These are phyloP conservation scores for Dichetophora obliterata DNA, from an alignment of 2,888 invertebrate genomes.

Conservation along the genomic window DNA sequence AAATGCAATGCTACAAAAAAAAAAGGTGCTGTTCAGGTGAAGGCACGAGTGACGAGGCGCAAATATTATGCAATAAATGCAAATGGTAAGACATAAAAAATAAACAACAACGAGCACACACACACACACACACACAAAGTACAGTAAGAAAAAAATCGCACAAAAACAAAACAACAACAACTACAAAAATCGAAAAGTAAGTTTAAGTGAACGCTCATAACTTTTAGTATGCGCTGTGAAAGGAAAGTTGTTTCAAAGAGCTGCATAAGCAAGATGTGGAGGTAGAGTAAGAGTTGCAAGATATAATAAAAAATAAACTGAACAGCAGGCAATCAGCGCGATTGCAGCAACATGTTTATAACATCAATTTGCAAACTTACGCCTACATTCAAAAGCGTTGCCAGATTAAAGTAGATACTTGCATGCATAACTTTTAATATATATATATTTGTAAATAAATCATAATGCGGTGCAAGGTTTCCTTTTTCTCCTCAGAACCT, in stretches of 20 bases:
- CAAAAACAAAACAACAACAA: too few relatives aligned
- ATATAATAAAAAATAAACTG: neutral
- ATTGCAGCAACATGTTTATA: too few relatives aligned
- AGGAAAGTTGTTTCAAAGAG: neutral
- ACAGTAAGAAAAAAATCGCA: neutral
- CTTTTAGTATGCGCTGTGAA: neutral
- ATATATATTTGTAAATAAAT: too few relatives aligned
- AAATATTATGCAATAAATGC: constrained; percentile 23
- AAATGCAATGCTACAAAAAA: neutral
- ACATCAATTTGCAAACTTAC: too few relatives aligned
- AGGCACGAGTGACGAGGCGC: neutral
- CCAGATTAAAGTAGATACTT: too few relatives aligned
- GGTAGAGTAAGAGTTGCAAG: too few relatives aligned
- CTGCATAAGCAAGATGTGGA: too few relatives aligned
- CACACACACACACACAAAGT: neutral
- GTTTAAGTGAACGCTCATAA: neutral
- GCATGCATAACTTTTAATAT: too few relatives aligned
- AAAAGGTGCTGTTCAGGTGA: neutral
- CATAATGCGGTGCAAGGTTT: too few relatives aligned
- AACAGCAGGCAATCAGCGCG: too few relatives aligned
- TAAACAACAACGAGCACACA: neutral
- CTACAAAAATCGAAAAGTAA: neutral
- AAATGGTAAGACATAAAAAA: constrained; percentile 22
- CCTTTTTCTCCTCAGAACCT: too few relatives aligned
- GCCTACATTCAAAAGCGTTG: too few relatives aligned